These are phyloP conservation scores for Dicranocentrus wangi DNA, from an alignment of 2,888 invertebrate genomes.

Conservation along the genomic window DNA sequence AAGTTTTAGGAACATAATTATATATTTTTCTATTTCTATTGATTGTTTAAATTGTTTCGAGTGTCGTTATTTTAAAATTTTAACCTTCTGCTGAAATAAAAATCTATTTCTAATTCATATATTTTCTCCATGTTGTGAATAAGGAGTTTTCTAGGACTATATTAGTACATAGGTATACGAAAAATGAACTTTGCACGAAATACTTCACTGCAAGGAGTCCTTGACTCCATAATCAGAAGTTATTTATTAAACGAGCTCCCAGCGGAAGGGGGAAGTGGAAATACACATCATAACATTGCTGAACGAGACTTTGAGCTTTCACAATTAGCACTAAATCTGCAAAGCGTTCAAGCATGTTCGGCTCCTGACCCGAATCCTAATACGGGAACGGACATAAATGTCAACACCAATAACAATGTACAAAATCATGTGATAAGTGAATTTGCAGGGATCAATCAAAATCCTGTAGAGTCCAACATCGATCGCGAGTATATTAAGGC, in stretches of 20 bases:
- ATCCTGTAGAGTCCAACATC: neutral
- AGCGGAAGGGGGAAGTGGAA: conserved; percentile 34
- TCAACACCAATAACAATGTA: conserved; percentile 1
- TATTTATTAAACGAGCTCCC: conserved; percentile 53
- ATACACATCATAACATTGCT: conserved; percentile 7
- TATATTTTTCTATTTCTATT: too few relatives aligned
- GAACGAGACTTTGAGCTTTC: conserved; percentile 41
- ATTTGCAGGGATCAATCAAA: conserved; percentile 11
- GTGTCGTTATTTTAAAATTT: too few relatives aligned
- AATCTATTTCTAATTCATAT: too few relatives aligned
- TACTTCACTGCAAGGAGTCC: conserved; percentile 42
- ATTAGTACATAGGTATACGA: too few relatives aligned
- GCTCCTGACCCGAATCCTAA: neutral
- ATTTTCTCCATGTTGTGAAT: too few relatives aligned
- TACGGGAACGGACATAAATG: neutral
- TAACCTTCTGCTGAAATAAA: too few relatives aligned
- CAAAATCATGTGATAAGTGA: neutral
- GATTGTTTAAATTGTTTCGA: too few relatives aligned
- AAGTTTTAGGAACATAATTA: too few relatives aligned
- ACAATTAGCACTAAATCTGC: conserved; percentile 25
- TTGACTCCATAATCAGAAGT: conserved; percentile 50
- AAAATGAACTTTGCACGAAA: conserved; percentile 6
- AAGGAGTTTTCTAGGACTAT: too few relatives aligned
- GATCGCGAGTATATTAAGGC: conserved; percentile 62
- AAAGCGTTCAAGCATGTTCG: neutral